A percentile compares a stretch with the other conserved stretches of the same genome.
Conservation (phyloP, 2,888 invertebrate genomes). For the Nomada fabriciana region DNA sequence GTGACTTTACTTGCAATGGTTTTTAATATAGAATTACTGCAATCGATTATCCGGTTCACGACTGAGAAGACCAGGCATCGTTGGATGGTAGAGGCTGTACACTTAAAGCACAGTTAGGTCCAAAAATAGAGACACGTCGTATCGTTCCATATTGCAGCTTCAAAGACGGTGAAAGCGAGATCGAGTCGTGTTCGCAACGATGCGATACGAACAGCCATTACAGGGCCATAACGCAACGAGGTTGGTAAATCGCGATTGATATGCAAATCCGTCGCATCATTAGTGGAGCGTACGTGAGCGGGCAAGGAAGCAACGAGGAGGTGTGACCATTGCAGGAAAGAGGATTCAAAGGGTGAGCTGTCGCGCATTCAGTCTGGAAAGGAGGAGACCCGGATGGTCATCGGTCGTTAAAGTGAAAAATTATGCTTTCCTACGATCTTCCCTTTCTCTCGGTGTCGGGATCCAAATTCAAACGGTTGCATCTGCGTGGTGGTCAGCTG, state of each 20-base stretch:
- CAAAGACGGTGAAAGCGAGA: conserved; percentile 50
- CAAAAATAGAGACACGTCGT: conserved; percentile 27
- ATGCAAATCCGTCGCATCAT: conserved; percentile 80
- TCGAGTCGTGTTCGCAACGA: conserved; percentile 31
- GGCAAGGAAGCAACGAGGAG: conserved; percentile 71
- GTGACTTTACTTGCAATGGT: too few relatives aligned
- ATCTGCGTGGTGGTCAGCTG: conserved; percentile 75
- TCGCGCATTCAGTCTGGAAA: conserved; percentile 70
- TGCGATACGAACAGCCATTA: conserved; percentile 52
- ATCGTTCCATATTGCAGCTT: conserved; percentile 30
- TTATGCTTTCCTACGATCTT: conserved; percentile 76
- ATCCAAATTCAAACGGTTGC: conserved; percentile 77
- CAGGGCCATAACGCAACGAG: conserved; percentile 50
- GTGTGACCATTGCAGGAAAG: conserved; percentile 76
- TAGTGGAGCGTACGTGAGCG: conserved; percentile 68
- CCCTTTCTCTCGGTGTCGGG: conserved; percentile 51
- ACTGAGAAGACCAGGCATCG: background rate
- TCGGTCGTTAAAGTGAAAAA: conserved; percentile 82
- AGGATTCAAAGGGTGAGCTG: conserved; percentile 73
- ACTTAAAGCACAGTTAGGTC: conserved; percentile 17
- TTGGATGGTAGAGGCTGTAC: too few relatives aligned
- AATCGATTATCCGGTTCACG: background rate
- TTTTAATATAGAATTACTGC: too few relatives aligned
- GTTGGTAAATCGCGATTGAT: conserved; percentile 78
- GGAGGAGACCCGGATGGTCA: conserved; percentile 73